Evolutionary conservation across 2,888 invertebrate genomes (phyloP).

Genomic region (Mayetiola destructor): DNA sequence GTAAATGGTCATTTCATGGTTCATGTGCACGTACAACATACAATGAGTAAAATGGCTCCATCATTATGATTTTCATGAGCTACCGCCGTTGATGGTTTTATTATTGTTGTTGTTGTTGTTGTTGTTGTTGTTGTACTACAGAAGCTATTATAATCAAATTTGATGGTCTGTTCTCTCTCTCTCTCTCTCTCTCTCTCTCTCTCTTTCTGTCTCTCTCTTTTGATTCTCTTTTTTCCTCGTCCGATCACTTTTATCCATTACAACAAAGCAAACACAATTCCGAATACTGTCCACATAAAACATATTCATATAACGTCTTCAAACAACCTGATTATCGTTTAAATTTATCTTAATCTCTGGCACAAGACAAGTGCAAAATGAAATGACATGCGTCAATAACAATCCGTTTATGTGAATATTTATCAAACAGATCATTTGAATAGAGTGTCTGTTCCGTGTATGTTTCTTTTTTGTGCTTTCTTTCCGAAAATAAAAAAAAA

Average conservation of each 20-base stretch:
- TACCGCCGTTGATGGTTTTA: no score
- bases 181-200: not conserved
- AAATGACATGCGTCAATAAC: conserved; percentile 9
- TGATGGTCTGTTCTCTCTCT: not conserved
- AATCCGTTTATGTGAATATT: not conserved
- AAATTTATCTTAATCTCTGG: conserved; percentile 11
- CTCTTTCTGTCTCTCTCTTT: not conserved
- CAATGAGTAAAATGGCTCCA: no score
- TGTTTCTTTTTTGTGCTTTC: no score
- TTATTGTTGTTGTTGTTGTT: no score
- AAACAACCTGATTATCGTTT: conserved; percentile 3
- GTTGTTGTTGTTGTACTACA: no score
- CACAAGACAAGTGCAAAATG: conserved; percentile 11
- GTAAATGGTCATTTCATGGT: no score
- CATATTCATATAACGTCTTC: not conserved
- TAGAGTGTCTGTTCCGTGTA: not conserved
- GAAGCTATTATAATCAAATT: no score
- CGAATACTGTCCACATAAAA: not conserved
- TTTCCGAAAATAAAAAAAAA: no score
- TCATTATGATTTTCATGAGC: no score
- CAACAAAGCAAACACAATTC: no score
- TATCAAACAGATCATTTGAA: no score
- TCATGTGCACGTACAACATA: no score
- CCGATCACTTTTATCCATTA: conserved; percentile 11
- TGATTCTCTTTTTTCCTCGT: not conserved